phyloP scores from a whole-genome alignment of 2,113 vertebrate genomes.

The Dromiciops gliroides region DNA sequence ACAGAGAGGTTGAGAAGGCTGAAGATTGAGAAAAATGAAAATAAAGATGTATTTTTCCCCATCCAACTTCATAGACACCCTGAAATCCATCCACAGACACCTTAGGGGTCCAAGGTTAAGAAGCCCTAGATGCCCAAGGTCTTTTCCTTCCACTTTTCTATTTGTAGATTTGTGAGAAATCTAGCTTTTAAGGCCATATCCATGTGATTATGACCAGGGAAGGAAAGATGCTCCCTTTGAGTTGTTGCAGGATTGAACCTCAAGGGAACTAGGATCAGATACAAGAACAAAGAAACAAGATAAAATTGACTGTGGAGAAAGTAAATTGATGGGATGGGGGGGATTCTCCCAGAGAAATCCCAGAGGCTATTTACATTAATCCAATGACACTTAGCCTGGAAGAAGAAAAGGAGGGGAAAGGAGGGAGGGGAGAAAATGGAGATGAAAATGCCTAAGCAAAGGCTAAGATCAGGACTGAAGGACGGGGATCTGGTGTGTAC shows the following conservation, averaged over 20 bases:
- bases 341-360: not conserved
- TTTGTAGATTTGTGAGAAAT: not conserved
- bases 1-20: not conserved
- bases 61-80: not conserved
- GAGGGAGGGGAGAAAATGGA: not conserved
- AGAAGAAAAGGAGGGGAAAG: not conserved
- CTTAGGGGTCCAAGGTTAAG: no score
- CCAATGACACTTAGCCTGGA: not conserved
- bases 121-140: not conserved
- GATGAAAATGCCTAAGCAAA: not conserved
- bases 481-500: no score
- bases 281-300: not conserved
- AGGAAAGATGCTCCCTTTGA: not conserved
- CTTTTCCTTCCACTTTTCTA: not conserved
- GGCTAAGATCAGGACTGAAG: not conserved
- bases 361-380: not conserved
- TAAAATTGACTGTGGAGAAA: not conserved
- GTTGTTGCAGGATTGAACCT: not conserved
- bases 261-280: not conserved
- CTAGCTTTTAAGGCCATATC: not conserved
- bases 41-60: not conserved
- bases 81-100: not conserved
- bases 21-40: not conserved
- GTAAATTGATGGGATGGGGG: not conserved
- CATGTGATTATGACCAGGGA: not conserved